Evolutionary conservation across 2,888 invertebrate genomes (phyloP).

Genomic region (Philonicus albiceps): DNA sequence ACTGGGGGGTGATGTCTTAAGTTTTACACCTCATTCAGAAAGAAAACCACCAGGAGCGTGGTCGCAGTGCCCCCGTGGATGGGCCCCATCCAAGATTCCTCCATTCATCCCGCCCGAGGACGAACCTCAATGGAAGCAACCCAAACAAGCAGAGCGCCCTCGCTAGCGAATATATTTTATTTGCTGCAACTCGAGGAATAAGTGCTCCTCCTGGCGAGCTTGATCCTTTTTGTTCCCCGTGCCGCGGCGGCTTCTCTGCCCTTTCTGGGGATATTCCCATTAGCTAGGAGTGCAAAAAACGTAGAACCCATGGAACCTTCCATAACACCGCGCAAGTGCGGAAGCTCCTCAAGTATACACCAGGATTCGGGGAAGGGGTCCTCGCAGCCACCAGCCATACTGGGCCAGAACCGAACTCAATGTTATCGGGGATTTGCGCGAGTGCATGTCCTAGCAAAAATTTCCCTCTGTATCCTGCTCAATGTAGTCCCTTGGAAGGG

Average conservation of each 20-base stretch:
- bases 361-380: neutral
- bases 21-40: slow-evolving; percentile 30
- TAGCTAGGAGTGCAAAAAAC: neutral
- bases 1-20: neutral
- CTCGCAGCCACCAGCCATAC: neutral
- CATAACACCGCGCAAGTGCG: slow-evolving; percentile 43
- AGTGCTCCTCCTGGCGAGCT: slow-evolving; percentile 23
- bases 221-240: slow-evolving; percentile 4
- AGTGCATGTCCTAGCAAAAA: slow-evolving; percentile 19
- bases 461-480: neutral
- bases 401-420: slow-evolving; percentile 9
- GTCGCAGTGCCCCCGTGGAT: neutral
- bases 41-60: neutral
- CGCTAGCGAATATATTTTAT: neutral
- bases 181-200: neutral
- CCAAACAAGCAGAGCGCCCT: neutral
- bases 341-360: slow-evolving; percentile 31
- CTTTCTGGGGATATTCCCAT: neutral
- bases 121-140: neutral
- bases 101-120: neutral
- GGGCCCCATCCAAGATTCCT: neutral
- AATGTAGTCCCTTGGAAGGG: neutral
- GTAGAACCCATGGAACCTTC: neutral
- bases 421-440: slow-evolving; percentile 31
- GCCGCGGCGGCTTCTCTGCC: neutral